Evolutionary conservation across 2,888 invertebrate genomes (phyloP), one percentile per base, ranked within the genome.

Genomic region (Mamestra brassicae): DNA sequence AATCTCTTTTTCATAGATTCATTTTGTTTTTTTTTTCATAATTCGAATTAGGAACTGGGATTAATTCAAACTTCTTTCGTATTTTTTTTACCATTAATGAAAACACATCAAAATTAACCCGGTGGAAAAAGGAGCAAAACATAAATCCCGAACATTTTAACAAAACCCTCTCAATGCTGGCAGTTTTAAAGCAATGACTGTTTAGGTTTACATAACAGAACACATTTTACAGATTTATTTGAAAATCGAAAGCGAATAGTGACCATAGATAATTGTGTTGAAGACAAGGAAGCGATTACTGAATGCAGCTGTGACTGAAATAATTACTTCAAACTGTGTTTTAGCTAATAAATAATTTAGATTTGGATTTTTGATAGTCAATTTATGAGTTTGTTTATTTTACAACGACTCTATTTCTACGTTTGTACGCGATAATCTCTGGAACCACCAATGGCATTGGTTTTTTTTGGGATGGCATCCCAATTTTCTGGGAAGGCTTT

Each of bases 161-260:
- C 52, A 58, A 54, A 54, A 42, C 52, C 67, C 52, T 61, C 45
- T 65, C 34, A 63, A 47, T 26, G 13, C 57, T 38, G 42, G 8
- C 62, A 45, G 34, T 55, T 8, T 74, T 71, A 66, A 74, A 77
- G 81, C 74, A 81, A 81, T 77, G 45, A 73, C 26, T 26, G 26
- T 26, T 26, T 26, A 38, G 63, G 60, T 78, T 83, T 83, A 68
- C 61, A 68, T 70, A 85, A 83, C 69, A 17, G 42, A 15, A 47
- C 61, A 67, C 26, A 26, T 26, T 26, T 26, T 26, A 77, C 63
- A 70, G 65, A 64, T 80, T 73, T 72, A 76, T 80, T 84, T 79
- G 60, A 80, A 84, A 85, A 87, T 79, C 80, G 87, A 87, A 87
- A 88, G 85, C 85, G 76, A 80, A 69, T 79, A 79, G 72, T 76